Base-by-base conservation (phyloP, 2,888 invertebrate species). In the Hirtodrosophila confusa region DNA sequence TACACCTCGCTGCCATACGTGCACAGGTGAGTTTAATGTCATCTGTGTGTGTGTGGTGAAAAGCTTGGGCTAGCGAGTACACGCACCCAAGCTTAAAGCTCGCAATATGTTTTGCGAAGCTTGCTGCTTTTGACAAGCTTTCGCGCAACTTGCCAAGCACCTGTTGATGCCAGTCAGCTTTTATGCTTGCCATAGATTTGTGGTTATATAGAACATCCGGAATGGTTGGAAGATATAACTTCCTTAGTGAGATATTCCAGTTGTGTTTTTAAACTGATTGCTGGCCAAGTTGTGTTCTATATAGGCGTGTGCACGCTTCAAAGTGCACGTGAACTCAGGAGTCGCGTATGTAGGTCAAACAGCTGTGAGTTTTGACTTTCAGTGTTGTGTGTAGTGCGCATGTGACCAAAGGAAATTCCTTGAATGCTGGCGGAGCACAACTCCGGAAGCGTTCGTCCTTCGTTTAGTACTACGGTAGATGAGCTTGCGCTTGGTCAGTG, bases 1-100 rank as follows among this genome's bases (percentile, higher is more conserved):
- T 98, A 71, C 98, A 98, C 92, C 93, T 98, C 69, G 95, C 97
- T 54, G 97, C 98, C 62, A 95, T 98, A 57, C 94, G 95, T 92
- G 95, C 97, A 62, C 98, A 98, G 95, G 98, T 98, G 93, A 93
- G 93, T 92, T 45, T n/a, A 0, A 3, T 17, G 17, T 17, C 17
- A n/a, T 17, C 17, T 17, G 6, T 12, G 7, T 29, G 1, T n/a
- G 3, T 37, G 44, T 47, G 66, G 39, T 61, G 58, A 48, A 69
- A 83, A 77, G 69, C 67, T 43, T 36, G 0, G 0, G 1, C 33
- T 48, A 67, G 62, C 10, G 0, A 3, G 11, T 45, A n/a, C 66
- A 49, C 3, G 6, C 29, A 68, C 56, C 49, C 7, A 39, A 61
- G 50, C 47, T 51, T 7, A 3, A 36, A 54, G 58, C 39, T 24